Percentiles rank a stretch among this genome's conserved stretches.
phyloP scores from a whole-genome alignment of 2,113 vertebrate genomes.

The Hydrolagus affinis region DNA sequence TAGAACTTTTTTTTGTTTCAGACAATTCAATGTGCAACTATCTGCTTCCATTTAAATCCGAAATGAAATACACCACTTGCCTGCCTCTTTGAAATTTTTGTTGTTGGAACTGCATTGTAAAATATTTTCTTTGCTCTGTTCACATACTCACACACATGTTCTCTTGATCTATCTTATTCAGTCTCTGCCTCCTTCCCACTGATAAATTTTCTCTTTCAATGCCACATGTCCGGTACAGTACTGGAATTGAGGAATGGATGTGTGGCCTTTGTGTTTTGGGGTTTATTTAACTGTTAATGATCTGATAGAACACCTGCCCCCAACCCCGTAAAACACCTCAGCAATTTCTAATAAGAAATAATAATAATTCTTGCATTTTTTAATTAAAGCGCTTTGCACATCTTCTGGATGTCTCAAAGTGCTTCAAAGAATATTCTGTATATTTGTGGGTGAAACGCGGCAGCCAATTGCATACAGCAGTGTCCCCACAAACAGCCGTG shows the following conservation, averaged over 20 bases:
- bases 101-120: slow-evolving; percentile 13
- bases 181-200: slow-evolving; percentile 21
- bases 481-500: no score
- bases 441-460: no score
- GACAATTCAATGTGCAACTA: not conserved
- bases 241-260: slow-evolving; percentile 17
- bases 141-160: slow-evolving; percentile 11
- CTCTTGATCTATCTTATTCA: slow-evolving; percentile 29
- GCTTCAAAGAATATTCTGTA: no score
- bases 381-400: no score
- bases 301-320: slow-evolving; percentile 23
- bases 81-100: slow-evolving; percentile 18
- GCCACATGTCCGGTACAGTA: slow-evolving; percentile 20
- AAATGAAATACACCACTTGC: slow-evolving; percentile 17
- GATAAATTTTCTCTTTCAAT: slow-evolving; percentile 20
- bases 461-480: no score
- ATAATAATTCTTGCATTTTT: no score
- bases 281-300: slow-evolving; percentile 21
- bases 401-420: no score
- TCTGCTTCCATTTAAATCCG: not conserved
- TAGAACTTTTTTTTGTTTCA: not conserved
- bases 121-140: not conserved
- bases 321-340: slow-evolving; percentile 24
- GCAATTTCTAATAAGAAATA: slow-evolving; percentile 25
- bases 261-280: not conserved